Evolutionary conservation across 30 jellyfish, hydroid and myxozoan species (phyloP).

Genomic region (Rhopilema esculentum): DNA sequence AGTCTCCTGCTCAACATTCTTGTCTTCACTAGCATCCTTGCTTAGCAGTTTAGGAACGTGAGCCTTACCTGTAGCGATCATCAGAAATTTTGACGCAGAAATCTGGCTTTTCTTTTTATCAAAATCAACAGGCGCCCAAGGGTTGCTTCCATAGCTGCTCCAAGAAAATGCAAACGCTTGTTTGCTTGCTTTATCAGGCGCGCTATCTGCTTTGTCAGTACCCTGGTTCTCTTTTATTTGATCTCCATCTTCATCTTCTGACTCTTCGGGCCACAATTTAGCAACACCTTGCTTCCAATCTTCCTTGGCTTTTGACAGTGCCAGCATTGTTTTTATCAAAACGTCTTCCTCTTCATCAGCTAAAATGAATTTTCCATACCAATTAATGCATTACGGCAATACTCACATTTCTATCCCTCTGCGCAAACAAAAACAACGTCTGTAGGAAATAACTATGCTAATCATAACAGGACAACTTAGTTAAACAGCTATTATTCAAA

Average conservation of each 20-base stretch:
- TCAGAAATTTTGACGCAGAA: conserved; percentile 11
- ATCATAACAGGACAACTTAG: too few species aligned
- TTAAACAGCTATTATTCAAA: too few species aligned
- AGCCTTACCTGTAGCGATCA: conserved; percentile 27
- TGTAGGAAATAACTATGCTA: too few species aligned
- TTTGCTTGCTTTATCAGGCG: neutral
- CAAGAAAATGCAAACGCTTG: conserved; percentile 50
- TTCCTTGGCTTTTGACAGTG: conserved; percentile 67
- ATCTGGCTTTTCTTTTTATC: conserved; percentile 11
- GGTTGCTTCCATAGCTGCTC: conserved; percentile 55
- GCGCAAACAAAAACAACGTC: too few species aligned
- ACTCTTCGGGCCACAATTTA: conserved; percentile 48
- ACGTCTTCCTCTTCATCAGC: conserved; percentile 33
- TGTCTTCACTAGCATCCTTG: neutral
- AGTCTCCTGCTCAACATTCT: neutral
- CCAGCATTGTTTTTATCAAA: conserved; percentile 74
- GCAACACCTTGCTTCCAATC: conserved; percentile 78
- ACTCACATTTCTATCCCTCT: too few species aligned
- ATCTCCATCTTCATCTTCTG: conserved; percentile 12
- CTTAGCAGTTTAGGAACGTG: conserved; percentile 19
- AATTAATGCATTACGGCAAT: neutral
- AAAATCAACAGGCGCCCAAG: conserved; percentile 64
- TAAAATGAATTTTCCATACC: neutral
- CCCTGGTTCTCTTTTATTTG: neutral
- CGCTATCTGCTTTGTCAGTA: neutral